These are phyloP conservation scores for Virgularia gustaviana DNA, from an alignment of 92 coral and sea anemone species.

Conservation along the genomic window DNA sequence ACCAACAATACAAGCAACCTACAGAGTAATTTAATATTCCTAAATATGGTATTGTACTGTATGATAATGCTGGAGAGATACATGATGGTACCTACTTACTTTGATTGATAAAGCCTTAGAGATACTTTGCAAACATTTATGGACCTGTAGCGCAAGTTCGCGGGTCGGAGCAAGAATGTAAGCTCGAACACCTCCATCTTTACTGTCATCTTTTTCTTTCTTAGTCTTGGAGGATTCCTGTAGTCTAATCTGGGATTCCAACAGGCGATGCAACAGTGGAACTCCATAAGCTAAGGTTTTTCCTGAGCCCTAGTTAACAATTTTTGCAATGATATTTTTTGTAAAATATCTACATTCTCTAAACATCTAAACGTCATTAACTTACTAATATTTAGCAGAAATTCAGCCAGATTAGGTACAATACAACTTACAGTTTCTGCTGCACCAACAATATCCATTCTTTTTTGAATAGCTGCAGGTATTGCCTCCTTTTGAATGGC, in stretches of 20 bases:
- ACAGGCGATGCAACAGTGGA: conserved; percentile 75
- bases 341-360: background rate
- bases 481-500: conserved; percentile 80
- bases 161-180: conserved; percentile 92
- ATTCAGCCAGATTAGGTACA: background rate
- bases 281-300: conserved; percentile 93
- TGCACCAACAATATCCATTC: conserved; percentile 87
- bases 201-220: background rate
- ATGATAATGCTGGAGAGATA: background rate
- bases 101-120: conserved; percentile 63
- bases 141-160: conserved; percentile 86
- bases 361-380: too few species aligned
- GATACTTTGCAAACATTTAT: conserved; percentile 63
- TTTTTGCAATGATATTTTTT: background rate
- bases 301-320: conserved; percentile 77
- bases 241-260: conserved; percentile 34
- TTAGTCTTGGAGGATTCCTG: conserved; percentile 4
- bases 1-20: conserved; percentile 92
- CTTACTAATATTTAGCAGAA: background rate
- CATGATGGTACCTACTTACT: conserved; percentile 31
- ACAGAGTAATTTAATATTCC: background rate
- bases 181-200: conserved; percentile 45
- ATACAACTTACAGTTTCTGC: conserved; percentile 84
- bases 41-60: background rate
- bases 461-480: conserved; percentile 77